phyloP scores from a whole-genome alignment of 2,113 vertebrate species.

The Cyprinodon brontotheroides region DNA sequence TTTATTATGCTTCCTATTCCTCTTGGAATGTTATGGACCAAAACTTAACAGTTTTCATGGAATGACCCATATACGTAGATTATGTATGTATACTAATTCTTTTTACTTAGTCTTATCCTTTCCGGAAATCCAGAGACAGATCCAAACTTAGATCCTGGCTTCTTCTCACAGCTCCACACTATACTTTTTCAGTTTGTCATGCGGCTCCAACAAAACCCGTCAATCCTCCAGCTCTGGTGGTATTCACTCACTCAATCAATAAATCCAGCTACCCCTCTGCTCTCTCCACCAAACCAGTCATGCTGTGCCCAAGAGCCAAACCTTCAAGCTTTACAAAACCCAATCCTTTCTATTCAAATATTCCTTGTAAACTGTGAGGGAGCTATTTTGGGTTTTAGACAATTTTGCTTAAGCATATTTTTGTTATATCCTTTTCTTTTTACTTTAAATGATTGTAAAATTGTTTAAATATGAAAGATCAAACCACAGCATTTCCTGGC shows the following conservation, averaged over 20 bases:
- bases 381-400: background rate
- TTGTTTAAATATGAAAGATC: background rate
- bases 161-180: background rate
- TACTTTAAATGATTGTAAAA: background rate
- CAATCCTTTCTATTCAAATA: background rate
- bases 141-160: background rate
- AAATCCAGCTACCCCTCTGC: background rate
- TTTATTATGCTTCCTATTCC: too few relatives aligned
- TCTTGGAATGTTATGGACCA: too few relatives aligned
- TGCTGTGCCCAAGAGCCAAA: background rate
- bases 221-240: background rate
- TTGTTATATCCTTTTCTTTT: too few relatives aligned
- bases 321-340: background rate
- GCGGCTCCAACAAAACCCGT: background rate
- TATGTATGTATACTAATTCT: background rate
- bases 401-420: background rate
- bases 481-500: background rate
- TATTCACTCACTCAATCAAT: slow-evolving; percentile 3
- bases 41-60: too few relatives aligned
- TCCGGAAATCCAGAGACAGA: background rate
- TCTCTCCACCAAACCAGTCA: background rate
- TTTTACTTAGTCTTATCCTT: background rate
- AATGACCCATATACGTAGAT: too few relatives aligned
- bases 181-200: slow-evolving; percentile 1
- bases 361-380: background rate